Percentiles rank a stretch among this genome's conserved stretches.
These are phyloP conservation scores for Drosophila navojoa DNA, from an alignment of 1,140 invertebrate species.

Conservation along the genomic window DNA sequence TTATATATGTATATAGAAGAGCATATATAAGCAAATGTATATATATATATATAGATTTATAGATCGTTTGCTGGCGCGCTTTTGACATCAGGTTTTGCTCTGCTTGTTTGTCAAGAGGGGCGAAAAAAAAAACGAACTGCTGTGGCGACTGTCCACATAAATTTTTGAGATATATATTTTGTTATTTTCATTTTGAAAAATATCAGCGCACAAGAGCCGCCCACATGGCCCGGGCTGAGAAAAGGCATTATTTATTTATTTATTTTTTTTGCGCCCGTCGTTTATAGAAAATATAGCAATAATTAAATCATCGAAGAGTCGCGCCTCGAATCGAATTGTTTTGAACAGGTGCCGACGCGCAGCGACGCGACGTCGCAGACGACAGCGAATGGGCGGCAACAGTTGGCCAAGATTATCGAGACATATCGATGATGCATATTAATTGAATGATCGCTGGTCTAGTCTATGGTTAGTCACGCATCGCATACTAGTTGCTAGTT, in stretches of 20 bases:
- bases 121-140: neutral
- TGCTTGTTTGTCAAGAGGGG: conserved; percentile 59
- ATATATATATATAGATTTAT: conserved; percentile 3
- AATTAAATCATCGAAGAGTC: conserved; percentile 77
- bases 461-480: conserved; percentile 34
- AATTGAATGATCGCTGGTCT: conserved; percentile 9
- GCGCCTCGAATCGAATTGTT: conserved; percentile 74
- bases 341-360: conserved; percentile 66
- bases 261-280: conserved; percentile 17
- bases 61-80: conserved; percentile 53
- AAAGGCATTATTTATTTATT: conserved; percentile 4
- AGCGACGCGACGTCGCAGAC: conserved; percentile 22
- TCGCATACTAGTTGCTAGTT: neutral
- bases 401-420: conserved; percentile 45
- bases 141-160: conserved; percentile 32
- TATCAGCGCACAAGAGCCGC: conserved; percentile 36
- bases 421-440: conserved; percentile 9
- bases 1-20: conserved; percentile 1
- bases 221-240: conserved; percentile 37
- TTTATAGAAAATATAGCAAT: conserved; percentile 59
- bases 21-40: neutral
- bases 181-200: conserved; percentile 36
- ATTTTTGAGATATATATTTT: conserved; percentile 47
- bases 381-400: conserved; percentile 67
- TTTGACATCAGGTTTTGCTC: conserved; percentile 63